Conservation (phyloP, 1,140 invertebrate species). For the Uloborus diversus region DNA sequence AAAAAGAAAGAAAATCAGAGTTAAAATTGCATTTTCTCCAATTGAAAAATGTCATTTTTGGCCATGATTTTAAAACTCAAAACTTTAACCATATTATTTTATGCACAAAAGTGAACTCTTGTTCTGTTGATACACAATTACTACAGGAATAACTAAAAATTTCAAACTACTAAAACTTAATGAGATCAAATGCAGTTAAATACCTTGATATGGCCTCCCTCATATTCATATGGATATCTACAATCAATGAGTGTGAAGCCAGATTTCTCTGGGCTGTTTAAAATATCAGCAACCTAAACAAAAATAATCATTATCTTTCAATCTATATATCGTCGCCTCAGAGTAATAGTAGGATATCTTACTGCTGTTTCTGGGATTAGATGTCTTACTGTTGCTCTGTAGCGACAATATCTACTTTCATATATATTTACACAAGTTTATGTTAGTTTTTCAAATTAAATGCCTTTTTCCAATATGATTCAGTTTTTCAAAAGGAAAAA, state of each 20-base stretch:
- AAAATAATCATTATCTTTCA: constrained; percentile 65
- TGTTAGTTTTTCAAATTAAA: background rate
- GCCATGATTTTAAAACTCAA: background rate
- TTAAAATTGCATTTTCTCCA: background rate
- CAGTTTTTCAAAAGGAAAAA: too few species aligned
- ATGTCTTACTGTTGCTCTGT: background rate
- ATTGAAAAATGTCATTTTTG: background rate
- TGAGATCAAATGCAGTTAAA: background rate
- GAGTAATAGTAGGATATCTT: background rate
- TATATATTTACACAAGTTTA: background rate
- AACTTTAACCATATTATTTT: background rate
- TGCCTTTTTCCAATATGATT: background rate
- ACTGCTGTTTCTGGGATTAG: background rate
- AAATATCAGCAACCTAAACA: constrained; percentile 72
- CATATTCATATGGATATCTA: constrained; percentile 95
- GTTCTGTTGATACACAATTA: too few species aligned
- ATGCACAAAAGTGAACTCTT: too few species aligned
- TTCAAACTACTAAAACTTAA: background rate
- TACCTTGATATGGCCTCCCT: constrained; percentile 90
- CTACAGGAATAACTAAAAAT: too few species aligned
- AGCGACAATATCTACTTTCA: background rate
- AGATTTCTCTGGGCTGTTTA: constrained; percentile 66
- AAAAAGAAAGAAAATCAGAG: background rate
- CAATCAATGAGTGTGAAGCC: constrained; percentile 73
- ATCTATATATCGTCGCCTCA: too few species aligned